A percentile compares a stretch with the other conserved stretches of the same genome.
Conservation (phyloP, 2,797 vertebrate genomes). For the Gallinago stenura region DNA sequence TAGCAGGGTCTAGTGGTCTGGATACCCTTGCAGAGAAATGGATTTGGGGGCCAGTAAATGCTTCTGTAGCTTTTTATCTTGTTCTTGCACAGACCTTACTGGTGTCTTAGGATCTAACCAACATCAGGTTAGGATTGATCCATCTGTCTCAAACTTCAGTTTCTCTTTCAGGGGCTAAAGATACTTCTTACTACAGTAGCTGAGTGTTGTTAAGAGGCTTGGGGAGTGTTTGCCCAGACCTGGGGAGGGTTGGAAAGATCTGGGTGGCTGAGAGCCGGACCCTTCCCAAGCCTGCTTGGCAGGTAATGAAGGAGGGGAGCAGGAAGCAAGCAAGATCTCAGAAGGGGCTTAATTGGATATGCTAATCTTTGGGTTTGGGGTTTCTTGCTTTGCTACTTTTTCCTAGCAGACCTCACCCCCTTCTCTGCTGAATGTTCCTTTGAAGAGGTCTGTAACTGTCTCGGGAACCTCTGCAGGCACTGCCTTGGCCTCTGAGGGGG, state of each 20-base stretch:
- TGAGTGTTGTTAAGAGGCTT: not conserved
- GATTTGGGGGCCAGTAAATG: not conserved
- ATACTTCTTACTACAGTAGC: not conserved
- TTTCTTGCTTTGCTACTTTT: slow-evolving; percentile 64
- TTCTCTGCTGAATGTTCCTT: rapidly evolving
- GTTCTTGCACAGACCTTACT: not conserved
- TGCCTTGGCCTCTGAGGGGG: not conserved
- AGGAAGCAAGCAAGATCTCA: not conserved
- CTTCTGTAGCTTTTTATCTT: not conserved
- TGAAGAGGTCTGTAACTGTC: slow-evolving; percentile 12
- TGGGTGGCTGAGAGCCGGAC: not conserved
- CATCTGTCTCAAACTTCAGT: not conserved
- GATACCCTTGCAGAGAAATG: not conserved
- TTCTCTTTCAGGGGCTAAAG: not conserved
- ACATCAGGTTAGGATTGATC: not conserved
- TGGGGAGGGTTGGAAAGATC: not conserved
- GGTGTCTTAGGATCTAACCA: not conserved
- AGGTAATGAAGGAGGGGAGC: slow-evolving; percentile 37
- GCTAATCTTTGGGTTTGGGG: slow-evolving; percentile 34
- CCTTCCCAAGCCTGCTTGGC: slow-evolving; percentile 17
- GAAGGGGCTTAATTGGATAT: slow-evolving; percentile 20
- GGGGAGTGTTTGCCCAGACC: not conserved
- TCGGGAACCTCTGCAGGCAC: not conserved
- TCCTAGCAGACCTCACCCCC: not conserved
- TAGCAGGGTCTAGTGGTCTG: not conserved